Evolutionary conservation across 2,888 invertebrate species (phyloP).

Genomic region (Invenusta paracnida): DNA sequence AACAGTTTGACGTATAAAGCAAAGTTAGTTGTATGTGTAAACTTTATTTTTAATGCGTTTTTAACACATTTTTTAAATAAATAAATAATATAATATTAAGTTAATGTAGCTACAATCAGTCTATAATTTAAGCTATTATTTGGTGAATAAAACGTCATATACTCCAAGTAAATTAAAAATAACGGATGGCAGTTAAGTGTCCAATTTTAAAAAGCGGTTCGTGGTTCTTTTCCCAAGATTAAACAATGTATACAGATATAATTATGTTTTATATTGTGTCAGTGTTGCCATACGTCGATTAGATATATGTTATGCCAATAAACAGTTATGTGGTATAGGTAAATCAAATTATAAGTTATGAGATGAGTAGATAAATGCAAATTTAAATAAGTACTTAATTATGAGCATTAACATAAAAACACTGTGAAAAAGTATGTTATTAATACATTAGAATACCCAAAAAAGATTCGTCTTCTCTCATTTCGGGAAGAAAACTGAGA

Average conservation of each 20-base stretch:
- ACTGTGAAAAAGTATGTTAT: background rate
- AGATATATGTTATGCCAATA: background rate
- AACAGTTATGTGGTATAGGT: too few relatives aligned
- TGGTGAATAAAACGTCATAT: background rate
- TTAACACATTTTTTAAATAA: background rate
- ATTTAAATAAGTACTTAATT: too few relatives aligned
- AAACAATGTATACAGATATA: background rate
- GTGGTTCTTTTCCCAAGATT: background rate
- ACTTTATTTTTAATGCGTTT: background rate
- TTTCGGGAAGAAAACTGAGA: background rate
- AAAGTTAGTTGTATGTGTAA: background rate
- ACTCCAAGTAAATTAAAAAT: background rate
- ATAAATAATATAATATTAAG: background rate
- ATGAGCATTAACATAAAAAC: too few relatives aligned
- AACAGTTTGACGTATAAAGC: background rate
- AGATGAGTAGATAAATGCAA: too few relatives aligned
- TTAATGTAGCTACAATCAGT: background rate
- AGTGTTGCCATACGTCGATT: background rate
- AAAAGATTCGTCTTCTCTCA: background rate
- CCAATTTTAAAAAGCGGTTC: background rate
- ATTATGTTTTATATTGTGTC: background rate
- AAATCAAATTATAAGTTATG: too few relatives aligned
- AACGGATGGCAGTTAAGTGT: background rate
- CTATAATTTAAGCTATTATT: background rate
- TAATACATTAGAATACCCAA: background rate